Evolutionary conservation across 2,113 vertebrate genomes (phyloP).

Genomic region (Casuarius casuarius): DNA sequence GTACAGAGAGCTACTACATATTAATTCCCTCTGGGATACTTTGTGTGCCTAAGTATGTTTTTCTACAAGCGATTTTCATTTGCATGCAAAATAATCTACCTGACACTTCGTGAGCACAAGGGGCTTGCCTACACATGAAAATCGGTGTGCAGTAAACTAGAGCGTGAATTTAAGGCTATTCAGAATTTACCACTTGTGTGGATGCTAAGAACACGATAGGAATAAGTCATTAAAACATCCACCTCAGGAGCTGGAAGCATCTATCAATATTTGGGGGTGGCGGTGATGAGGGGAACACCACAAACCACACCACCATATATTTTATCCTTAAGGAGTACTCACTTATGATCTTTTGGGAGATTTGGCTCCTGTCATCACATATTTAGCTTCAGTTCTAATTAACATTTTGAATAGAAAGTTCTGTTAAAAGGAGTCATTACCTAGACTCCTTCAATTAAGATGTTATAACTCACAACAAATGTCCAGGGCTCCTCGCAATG

Average conservation of each 20-base stretch:
- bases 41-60: not conserved
- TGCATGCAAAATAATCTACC: not conserved
- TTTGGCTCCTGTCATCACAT: not conserved
- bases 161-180: not conserved
- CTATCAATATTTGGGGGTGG: not conserved
- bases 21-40: not conserved
- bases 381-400: not conserved
- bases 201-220: not conserved
- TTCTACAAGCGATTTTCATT: not conserved
- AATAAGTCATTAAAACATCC: not conserved
- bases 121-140: not conserved
- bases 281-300: not conserved
- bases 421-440: conserved; percentile 10
- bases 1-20: not conserved
- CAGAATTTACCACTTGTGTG: not conserved
- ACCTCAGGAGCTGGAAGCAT: not conserved
- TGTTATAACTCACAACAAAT: conserved; percentile 53
- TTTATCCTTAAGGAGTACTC: not conserved
- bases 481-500: conserved; percentile 33
- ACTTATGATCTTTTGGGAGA: not conserved
- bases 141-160: not conserved
- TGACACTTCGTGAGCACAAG: not conserved
- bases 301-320: not conserved
- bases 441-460: conserved; percentile 37
- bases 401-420: not conserved